Base-by-base conservation (phyloP, 2,113 vertebrate species). In the Trematocara variabile region DNA sequence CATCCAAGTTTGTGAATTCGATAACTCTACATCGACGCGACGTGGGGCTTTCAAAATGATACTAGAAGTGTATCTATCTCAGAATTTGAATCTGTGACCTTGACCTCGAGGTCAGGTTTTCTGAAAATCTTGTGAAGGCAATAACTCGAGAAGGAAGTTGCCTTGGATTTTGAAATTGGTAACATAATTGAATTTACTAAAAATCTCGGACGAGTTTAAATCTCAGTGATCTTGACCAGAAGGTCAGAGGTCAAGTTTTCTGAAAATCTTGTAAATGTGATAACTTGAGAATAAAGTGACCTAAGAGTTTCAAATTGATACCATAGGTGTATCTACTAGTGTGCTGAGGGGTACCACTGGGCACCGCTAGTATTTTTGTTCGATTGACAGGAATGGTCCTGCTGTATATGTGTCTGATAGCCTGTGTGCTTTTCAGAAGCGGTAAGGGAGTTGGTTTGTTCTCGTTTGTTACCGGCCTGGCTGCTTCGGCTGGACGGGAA, bases 381-480 rank as follows among this genome's bases (percentile, higher is more conserved):
- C 3, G 14, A 58, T 33, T 58, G 55, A 58, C 3, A 58, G 28
- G 55, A 58, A 33, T 58, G 14, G 14, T 33, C 55, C 8, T 58
- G 55, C 28, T 75, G 48, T 78, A n/a, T 28, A 56, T 37, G 10
- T 44, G 11, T 70, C 5, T 53, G 22, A 18, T 20, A 22, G 55
- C 1, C 1, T 16, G 14, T 88, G 70, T 93, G 87, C 16, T 8
- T 89, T 22, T 79, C 58, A 99, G 99, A 96, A 85, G 93, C 95
- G 1, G 97, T 99, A 77, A 98, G 95, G 91, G 97, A 98, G 54
- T 94, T 97, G 9, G 93, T 97, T 33, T 94, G 95, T 87, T 96
- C 95, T 80, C 96, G 97, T 63, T 92, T 99, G 13, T 95, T 99
- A 86, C 96, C 96, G 33, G 93, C 98, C 41, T 99, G 99, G 99